These are phyloP conservation scores for Fragum whitleyi DNA, from an alignment of 2,888 invertebrate species.

Conservation along the genomic window DNA sequence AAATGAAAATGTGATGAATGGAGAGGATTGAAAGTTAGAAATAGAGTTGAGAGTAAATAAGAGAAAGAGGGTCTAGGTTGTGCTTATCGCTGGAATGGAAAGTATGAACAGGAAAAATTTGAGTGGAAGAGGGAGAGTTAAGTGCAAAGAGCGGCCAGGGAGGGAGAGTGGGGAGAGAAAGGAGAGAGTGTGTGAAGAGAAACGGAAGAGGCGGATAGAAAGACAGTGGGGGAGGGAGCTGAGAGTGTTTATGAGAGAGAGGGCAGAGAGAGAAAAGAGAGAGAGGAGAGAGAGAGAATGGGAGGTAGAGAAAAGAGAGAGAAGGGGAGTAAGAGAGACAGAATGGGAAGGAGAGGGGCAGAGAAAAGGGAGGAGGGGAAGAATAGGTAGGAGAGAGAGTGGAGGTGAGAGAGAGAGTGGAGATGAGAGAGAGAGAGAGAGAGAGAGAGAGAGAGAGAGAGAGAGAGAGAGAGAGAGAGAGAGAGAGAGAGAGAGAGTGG, in stretches of 20 bases:
- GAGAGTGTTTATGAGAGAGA: not conserved
- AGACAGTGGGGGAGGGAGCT: not conserved
- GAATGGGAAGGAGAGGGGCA: not conserved
- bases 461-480: too few relatives aligned
- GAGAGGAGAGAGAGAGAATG: too few relatives aligned
- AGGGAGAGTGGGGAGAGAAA: not conserved
- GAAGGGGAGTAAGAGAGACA: not conserved
- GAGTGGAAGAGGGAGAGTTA: not conserved
- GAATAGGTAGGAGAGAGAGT: not conserved
- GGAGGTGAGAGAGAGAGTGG: not conserved
- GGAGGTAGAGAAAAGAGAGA: too few relatives aligned
- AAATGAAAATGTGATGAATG: too few relatives aligned
- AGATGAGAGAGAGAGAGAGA: not conserved
- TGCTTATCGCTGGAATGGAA: not conserved
- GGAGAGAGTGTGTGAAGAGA: not conserved
- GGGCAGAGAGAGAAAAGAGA: not conserved
- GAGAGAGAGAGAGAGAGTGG: not conserved
- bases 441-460: too few relatives aligned
- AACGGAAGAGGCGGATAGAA: not conserved
- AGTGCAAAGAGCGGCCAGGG: not conserved
- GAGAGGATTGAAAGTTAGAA: not conserved
- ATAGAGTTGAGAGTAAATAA: not conserved
- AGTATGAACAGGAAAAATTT: not conserved
- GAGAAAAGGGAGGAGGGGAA: not conserved
- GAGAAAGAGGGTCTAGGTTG: not conserved